Percentiles rank a stretch among this genome's conserved stretches.
Conservation (phyloP, 1,140 invertebrate species). For the Phenacoccus solenopsis region DNA sequence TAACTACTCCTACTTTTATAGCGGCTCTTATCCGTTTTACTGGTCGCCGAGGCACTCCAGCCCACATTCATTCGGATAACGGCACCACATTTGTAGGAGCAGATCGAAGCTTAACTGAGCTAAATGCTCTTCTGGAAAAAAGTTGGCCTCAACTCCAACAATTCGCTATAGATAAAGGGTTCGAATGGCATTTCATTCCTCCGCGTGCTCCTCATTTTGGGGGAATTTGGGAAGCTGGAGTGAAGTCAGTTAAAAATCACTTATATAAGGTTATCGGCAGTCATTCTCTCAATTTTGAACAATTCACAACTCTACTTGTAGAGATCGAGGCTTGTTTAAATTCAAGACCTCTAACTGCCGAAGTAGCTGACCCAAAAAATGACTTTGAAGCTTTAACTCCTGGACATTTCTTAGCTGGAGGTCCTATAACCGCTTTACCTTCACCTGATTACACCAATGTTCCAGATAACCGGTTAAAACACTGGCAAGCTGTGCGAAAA, state of each 20-base stretch:
- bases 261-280: conserved; percentile 25
- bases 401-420: background rate
- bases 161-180: background rate
- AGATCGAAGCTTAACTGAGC: conserved; percentile 24
- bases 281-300: conserved; percentile 26
- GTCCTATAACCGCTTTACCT: background rate
- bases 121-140: conserved; percentile 18
- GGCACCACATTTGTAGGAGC: conserved; percentile 32
- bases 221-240: conserved; percentile 30
- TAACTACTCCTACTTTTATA: conserved; percentile 30
- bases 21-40: conserved; percentile 30
- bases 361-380: conserved; percentile 25
- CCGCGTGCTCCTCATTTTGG: conserved; percentile 29
- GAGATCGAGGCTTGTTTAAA: conserved; percentile 30
- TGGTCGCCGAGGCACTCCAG: conserved; percentile 26
- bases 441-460: background rate
- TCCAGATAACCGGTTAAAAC: too few relatives aligned
- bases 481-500: background rate
- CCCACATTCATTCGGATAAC: conserved; percentile 30
- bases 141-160: too few relatives aligned
- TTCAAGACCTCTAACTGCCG: conserved; percentile 25
- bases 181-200: conserved; percentile 30
- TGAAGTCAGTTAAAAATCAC: conserved; percentile 30
- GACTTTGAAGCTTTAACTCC: conserved; percentile 21
- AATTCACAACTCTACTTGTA: conserved; percentile 28